These are phyloP conservation scores for Frankliniella intonsa DNA, from an alignment of 2,888 invertebrate genomes.

Conservation along the genomic window DNA sequence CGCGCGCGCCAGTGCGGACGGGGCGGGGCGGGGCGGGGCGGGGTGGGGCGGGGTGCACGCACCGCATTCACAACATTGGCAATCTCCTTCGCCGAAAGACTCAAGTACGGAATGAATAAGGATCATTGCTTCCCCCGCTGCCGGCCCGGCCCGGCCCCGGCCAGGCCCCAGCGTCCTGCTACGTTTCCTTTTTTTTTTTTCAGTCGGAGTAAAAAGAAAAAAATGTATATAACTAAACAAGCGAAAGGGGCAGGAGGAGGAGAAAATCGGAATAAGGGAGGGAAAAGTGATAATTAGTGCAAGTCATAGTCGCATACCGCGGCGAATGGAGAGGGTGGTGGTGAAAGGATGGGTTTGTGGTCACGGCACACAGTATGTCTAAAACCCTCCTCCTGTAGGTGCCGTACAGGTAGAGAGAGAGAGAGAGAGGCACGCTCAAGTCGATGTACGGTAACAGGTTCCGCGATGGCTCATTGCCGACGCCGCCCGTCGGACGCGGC, in stretches of 20 bases:
- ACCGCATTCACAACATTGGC: slow-evolving; percentile 6
- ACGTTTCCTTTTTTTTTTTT: no score
- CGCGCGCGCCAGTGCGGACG: neutral
- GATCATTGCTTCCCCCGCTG: neutral
- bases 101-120: slow-evolving; percentile 6
- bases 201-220: no score
- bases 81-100: slow-evolving; percentile 16
- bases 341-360: no score
- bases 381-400: no score
- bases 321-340: neutral
- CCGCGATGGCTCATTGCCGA: neutral
- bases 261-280: neutral
- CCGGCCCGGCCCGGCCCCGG: no score
- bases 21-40: neutral
- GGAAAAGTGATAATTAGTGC: neutral
- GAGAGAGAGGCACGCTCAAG: no score
- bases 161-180: no score
- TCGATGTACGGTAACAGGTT: neutral
- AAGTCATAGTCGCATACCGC: neutral
- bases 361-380: no score
- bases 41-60: neutral
- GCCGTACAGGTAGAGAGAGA: no score
- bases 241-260: no score
- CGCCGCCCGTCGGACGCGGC: neutral
- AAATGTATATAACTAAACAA: no score